Evolutionary conservation across 2,797 vertebrate genomes (phyloP), one percentile per base, ranked within the genome.

Genomic region (Sphaeramia orbicularis): DNA sequence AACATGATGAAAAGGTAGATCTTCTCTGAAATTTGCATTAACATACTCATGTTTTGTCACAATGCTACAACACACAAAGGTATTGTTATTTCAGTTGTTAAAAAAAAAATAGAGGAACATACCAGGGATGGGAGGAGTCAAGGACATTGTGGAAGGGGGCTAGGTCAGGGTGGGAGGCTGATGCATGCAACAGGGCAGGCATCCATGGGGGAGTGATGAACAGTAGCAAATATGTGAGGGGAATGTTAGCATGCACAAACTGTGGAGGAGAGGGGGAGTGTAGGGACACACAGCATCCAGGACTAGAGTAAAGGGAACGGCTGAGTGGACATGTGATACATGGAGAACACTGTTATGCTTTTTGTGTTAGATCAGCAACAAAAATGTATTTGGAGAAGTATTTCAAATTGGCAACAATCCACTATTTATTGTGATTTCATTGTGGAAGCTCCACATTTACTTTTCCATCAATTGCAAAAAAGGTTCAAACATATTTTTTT

Each of bases 111-210:
- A 8, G 45, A 66, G 55, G 30, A 6, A 97, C 96, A 87, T 97
- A 97, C 96, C 96, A 82, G 90, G 78, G 86, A 69, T 86, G 74
- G 83, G 78, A 91, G 82, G 83, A 84, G 86, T 91, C 94, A 93
- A 86, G 90, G 78, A 84, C 92, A 81, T 90, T 94, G 74, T 86
- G 78, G 89, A 91, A 86, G 88, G 83, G 90, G 76, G 68, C 71
- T 91, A 93, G 87, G 92, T 94, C 93, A 83, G 82, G 87, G 86
- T 72, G 85, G 76, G 76, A 74, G 75, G 65, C 10, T 90, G 91
- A 91, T 85, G 92, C 97, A 97, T 97, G 97, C 96, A 97, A 94
- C 93, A 89, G 84, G 89, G 89, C 85, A 81, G 93, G 92, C 91
- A 82, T 96, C 95, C 94, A 93, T 90, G 90, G 30, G 92, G n/a